Evolutionary conservation across 2,888 invertebrate species (phyloP).

Genomic region (Agrotis clavis): DNA sequence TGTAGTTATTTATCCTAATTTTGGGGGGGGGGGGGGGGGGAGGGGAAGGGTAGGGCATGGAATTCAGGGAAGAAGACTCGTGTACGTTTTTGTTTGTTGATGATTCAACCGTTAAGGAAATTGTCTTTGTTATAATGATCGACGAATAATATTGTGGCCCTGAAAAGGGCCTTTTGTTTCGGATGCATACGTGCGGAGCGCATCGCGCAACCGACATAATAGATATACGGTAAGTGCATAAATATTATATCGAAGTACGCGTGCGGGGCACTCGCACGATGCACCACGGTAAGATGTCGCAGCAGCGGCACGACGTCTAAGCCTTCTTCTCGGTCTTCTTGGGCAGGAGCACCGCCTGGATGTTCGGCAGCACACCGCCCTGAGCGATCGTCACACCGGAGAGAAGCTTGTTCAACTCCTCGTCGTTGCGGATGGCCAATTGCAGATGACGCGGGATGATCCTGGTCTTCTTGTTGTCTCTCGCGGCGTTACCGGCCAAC

Average conservation of each 20-base stretch:
- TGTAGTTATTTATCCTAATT: too few species aligned
- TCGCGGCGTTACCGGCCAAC: slow-evolving; percentile 21
- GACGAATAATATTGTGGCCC: too few species aligned
- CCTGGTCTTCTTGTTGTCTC: slow-evolving; percentile 19
- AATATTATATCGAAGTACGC: slow-evolving; percentile 10
- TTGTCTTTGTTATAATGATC: too few species aligned
- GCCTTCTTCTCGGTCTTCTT: slow-evolving; percentile 90
- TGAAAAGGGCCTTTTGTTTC: background rate
- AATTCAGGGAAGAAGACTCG: too few species aligned
- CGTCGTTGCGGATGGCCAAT: slow-evolving; percentile 94
- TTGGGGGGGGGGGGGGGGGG: too few species aligned
- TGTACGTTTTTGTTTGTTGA: too few species aligned
- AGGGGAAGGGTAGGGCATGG: too few species aligned
- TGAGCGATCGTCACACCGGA: slow-evolving; percentile 95
- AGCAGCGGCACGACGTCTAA: slow-evolving; percentile 34
- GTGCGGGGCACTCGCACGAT: slow-evolving; percentile 7
- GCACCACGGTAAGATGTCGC: background rate
- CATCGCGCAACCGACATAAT: slow-evolving; percentile 14
- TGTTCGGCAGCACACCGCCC: slow-evolving; percentile 96
- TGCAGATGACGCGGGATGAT: slow-evolving; percentile 93
- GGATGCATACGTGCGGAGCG: slow-evolving; percentile 10
- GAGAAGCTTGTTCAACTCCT: slow-evolving; percentile 94
- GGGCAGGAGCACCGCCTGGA: slow-evolving; percentile 94
- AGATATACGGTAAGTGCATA: background rate
- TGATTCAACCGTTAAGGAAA: too few species aligned